A percentile compares a stretch with the other conserved stretches of the same genome.
Evolutionary conservation across 2,113 vertebrate species (phyloP).

Genomic region (Chloroceryle aenea): DNA sequence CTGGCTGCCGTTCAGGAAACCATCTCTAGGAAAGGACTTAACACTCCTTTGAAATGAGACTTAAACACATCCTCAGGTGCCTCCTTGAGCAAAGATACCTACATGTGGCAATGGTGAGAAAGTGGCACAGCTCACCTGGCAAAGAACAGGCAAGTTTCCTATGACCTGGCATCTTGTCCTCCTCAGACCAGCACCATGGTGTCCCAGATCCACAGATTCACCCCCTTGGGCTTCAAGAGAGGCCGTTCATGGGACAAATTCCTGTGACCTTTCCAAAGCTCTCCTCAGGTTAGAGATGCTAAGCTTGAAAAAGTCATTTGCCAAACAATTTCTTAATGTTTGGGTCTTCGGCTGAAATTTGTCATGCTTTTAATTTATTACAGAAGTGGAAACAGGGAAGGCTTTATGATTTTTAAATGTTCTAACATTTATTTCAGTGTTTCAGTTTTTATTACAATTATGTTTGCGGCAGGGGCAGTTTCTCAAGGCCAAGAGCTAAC

Average conservation of each 20-base stretch:
- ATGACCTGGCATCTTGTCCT: not conserved
- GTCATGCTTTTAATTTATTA: slow-evolving; percentile 11
- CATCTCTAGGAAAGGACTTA: not conserved
- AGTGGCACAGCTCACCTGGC: not conserved
- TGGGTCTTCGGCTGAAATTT: not conserved
- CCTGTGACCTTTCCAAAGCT: slow-evolving; percentile 22
- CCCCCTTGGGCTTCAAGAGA: not conserved
- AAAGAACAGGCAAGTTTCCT: not conserved
- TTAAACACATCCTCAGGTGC: not conserved
- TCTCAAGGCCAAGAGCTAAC: slow-evolving; percentile 3
- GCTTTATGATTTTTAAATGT: slow-evolving; percentile 28
- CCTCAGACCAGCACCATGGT: not conserved
- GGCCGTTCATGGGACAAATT: not conserved
- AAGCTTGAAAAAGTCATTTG: slow-evolving; percentile 31
- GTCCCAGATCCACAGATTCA: not conserved
- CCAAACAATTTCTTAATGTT: slow-evolving; percentile 33
- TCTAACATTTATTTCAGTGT: slow-evolving; percentile 10
- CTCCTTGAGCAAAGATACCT: not conserved
- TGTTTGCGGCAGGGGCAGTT: not conserved
- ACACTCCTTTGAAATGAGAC: not conserved
- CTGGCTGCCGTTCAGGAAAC: not conserved
- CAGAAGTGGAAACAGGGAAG: not conserved
- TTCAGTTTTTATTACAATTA: slow-evolving; percentile 41
- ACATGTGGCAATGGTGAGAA: not conserved
- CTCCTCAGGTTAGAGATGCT: slow-evolving; percentile 11